Percentiles rank a stretch among this genome's conserved stretches.
Evolutionary conservation across 1,140 invertebrate genomes (phyloP).

Genomic region (Drosophila lacertosa): DNA sequence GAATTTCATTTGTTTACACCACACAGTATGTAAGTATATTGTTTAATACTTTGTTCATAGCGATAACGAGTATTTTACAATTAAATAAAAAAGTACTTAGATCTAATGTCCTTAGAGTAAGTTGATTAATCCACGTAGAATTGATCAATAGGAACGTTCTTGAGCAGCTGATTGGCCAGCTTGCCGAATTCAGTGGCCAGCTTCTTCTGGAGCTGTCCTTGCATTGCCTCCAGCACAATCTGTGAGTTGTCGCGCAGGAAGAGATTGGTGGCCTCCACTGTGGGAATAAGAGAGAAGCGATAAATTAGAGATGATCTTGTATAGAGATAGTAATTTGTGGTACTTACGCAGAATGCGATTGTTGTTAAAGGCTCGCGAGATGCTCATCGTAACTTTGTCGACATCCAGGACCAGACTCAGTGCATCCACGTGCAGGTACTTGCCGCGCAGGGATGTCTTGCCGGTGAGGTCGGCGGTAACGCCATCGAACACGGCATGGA

Average conservation of each 20-base stretch:
- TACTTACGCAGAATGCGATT: slow-evolving; percentile 89
- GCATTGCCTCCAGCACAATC: slow-evolving; percentile 89
- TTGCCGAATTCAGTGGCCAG: slow-evolving; percentile 87
- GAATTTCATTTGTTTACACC: slow-evolving; percentile 20
- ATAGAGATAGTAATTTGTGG: no score
- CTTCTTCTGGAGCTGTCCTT: slow-evolving; percentile 88
- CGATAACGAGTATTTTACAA: slow-evolving; percentile 51
- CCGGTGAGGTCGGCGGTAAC: slow-evolving; percentile 87
- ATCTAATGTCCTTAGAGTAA: slow-evolving; percentile 22
- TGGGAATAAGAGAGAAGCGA: slow-evolving; percentile 13
- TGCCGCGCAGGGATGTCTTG: slow-evolving; percentile 85
- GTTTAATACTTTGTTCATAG: slow-evolving; percentile 70
- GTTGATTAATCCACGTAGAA: slow-evolving; percentile 84
- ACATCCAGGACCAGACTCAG: slow-evolving; percentile 87
- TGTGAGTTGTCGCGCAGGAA: slow-evolving; percentile 89
- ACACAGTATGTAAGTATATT: slow-evolving; percentile 31
- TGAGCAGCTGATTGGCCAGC: slow-evolving; percentile 88
- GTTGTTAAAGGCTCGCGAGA: slow-evolving; percentile 88
- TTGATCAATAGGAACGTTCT: slow-evolving; percentile 86
- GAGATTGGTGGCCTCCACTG: slow-evolving; percentile 90
- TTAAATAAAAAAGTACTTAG: slow-evolving; percentile 56
- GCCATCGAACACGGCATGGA: slow-evolving; percentile 88
- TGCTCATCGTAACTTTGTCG: slow-evolving; percentile 88
- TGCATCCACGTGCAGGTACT: slow-evolving; percentile 87
- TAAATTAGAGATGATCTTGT: no score